Conservation (phyloP, 2,888 invertebrate species). For the Hypolimnas misippus region DNA sequence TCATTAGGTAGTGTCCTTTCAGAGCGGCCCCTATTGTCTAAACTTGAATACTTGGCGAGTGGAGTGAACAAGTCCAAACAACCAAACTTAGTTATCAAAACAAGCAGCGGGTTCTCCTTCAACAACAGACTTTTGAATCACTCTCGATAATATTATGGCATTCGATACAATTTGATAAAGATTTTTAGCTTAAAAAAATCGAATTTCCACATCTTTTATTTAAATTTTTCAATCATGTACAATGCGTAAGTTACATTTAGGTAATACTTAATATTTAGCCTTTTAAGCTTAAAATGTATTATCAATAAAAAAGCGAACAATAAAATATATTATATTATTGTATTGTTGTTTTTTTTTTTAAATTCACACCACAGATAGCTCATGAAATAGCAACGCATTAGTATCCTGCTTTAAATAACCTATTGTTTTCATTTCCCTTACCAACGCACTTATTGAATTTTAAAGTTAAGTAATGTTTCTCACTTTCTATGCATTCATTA, state of each 20-base stretch:
- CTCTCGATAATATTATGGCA: slow-evolving; percentile 31
- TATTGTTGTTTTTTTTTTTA: no score
- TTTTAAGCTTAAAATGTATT: no score
- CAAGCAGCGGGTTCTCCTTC: slow-evolving; percentile 71
- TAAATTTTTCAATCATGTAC: no score
- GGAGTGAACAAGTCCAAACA: slow-evolving; percentile 64
- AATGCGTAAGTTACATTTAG: no score
- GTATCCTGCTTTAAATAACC: slow-evolving; percentile 45
- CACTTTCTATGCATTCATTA: slow-evolving; percentile 19
- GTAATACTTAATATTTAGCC: no score
- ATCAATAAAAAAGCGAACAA: neutral
- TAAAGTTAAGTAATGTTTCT: slow-evolving; percentile 23
- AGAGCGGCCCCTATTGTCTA: slow-evolving; percentile 61
- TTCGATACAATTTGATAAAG: slow-evolving; percentile 25
- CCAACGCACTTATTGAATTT: slow-evolving; percentile 36
- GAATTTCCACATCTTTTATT: no score
- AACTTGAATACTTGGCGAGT: slow-evolving; percentile 70
- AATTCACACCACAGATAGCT: slow-evolving; percentile 12
- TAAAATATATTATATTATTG: slow-evolving; percentile 14
- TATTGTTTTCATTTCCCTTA: slow-evolving; percentile 43
- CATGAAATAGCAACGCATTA: slow-evolving; percentile 34
- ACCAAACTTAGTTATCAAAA: slow-evolving; percentile 77
- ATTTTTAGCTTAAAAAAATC: no score
- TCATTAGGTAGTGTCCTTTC: slow-evolving; percentile 60
- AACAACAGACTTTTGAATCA: slow-evolving; percentile 57